These are phyloP conservation scores for Ditula angustiorana DNA, from an alignment of 2,888 invertebrate genomes.

Conservation along the genomic window DNA sequence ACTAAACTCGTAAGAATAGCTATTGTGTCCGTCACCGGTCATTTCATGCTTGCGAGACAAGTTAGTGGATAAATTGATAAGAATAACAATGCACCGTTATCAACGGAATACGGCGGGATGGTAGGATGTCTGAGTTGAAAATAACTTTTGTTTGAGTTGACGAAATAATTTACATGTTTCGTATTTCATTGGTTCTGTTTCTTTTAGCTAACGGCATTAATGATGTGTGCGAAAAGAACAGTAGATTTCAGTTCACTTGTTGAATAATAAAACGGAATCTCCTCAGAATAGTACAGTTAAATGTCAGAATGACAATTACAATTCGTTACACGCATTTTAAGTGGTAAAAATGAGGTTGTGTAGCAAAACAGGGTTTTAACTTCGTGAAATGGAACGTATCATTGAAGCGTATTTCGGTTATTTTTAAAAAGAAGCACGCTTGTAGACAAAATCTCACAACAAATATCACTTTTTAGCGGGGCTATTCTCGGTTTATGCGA, in stretches of 20 bases:
- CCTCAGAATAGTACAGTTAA: neutral
- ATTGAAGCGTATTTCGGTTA: neutral
- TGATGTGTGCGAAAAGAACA: neutral
- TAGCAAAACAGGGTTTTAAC: neutral
- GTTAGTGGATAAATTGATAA: conserved; percentile 9
- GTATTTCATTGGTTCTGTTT: conserved; percentile 1
- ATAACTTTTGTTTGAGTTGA: conserved; percentile 20
- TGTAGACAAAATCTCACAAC: too few species aligned
- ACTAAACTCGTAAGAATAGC: neutral
- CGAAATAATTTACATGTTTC: conserved; percentile 2
- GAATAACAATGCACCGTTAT: conserved; percentile 23
- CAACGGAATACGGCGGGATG: neutral
- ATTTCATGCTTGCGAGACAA: neutral
- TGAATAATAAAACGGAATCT: neutral
- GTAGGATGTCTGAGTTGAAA: neutral
- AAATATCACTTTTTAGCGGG: too few species aligned
- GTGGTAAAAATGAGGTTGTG: too few species aligned
- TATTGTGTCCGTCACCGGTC: neutral
- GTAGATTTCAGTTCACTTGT: neutral
- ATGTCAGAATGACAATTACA: conserved; percentile 18
- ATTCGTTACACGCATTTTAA: conserved; percentile 8
- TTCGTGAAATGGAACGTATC: conserved; percentile 1
- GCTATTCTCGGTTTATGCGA: too few species aligned
- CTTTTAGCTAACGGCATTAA: neutral
- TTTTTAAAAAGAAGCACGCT: neutral